Base-by-base conservation (phyloP, 2,888 invertebrate genomes). In the Anarsia innoxiella region DNA sequence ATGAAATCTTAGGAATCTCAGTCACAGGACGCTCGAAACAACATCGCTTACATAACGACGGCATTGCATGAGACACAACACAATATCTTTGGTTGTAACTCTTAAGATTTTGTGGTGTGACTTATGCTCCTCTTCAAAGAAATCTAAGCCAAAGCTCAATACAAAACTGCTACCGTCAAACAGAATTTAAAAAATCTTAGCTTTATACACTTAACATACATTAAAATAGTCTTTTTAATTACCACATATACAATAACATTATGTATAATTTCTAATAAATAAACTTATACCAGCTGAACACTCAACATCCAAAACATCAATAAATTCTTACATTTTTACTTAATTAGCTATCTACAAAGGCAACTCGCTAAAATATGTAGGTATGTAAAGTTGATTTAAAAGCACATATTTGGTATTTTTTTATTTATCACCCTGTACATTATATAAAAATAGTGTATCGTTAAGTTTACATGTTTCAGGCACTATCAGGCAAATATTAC, bases 391-490 rank as follows among this genome's bases (percentile, higher is more conserved):
- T 5, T 25, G 64, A 73, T 72, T 67, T 79, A 80, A 80, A 84
- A 82, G 82, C 82, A 78, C 73, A 72, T 75, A 70, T 83, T 84
- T 83, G 82, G 82, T 83, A 77, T 82, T 74, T n/a, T n/a, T 73
- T 74, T 67, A n/a, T 32, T 14, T 58, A 66, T 77, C 82, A 83
- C 82, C 82, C 83, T 84, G 83, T 83, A 82, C 80, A 82, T 62
- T 52, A 66, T 79, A 83, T 72, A 75, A 80, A 82, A 82, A 80
- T 80, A 80, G 64, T 75, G 66, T 66, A 62, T 57, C 56, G 60
- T 59, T 60, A 19, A n/a, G 12, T 61, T 62, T 61, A 60, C 39
- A 42, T 51, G 53, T 54, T 64, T 66, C 71, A 80, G 82, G 80
- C 82, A 80, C 77, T 56, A 65, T 65, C 63, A 75, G 74, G 76